Evolutionary conservation across 1,140 invertebrate species (phyloP), one percentile per base, ranked within the genome.

Genomic region (Ceratina japonica): DNA sequence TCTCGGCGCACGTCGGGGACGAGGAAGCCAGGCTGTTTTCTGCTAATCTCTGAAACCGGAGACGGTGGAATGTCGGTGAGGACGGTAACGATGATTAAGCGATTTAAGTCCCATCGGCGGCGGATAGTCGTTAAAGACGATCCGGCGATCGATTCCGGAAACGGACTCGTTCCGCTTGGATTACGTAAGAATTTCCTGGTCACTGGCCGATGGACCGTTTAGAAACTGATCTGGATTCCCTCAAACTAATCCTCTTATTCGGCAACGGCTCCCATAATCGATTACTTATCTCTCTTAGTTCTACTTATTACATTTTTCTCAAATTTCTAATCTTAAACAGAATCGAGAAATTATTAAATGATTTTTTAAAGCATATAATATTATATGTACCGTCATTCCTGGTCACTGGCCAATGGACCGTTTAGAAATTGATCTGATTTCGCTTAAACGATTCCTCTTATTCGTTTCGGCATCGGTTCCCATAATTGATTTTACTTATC

Each of bases 21-120:
- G 1, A 61, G 22, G 15, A 7, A 12, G 18, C 16, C n/a, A 69
- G 13, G 49, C 37, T 44, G 20, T 3, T 62, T 52, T 62, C 24
- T 20, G 31, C 13, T 24, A 20, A 37, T 51, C 18, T 12, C 15
- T 8, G 20, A 22, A 22, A 52, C n/a, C n/a, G 16, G 12, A 63
- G 20, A 71, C 20, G 27, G 0, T 22, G 59, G 75, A 49, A 78
- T 72, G 49, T 15, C 5, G n/a, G 20, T 54, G 27, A 22, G 13
- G 24, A 54, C 59, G 16, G 49, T 12, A 77, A 72, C 66, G 68
- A 77, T 72, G 68, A 78, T 72, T 72, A 72, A 78, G 68, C 69
- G 75, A 72, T 72, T 20, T 62, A 64, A 56, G 20, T 62, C 3
- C 22, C 31, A 44, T 63, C 24, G 59, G 16, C 69, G 20, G 37